Conservation (phyloP, 1,140 invertebrate species). For the Trichonephila inaurata region DNA sequence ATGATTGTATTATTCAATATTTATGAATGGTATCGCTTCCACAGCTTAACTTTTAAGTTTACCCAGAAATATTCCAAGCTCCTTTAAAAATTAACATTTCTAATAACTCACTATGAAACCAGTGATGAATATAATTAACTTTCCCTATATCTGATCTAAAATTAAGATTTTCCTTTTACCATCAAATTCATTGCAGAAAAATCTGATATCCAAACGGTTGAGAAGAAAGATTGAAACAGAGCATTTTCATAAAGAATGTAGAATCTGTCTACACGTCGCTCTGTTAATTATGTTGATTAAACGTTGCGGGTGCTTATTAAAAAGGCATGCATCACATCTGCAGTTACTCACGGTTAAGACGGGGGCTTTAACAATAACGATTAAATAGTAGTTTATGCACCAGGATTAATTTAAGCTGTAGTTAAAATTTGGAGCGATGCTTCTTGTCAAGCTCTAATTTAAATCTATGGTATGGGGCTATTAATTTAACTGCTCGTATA, state of each 20-base stretch:
- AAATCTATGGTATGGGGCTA: slow-evolving; percentile 11
- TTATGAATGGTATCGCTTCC: no score
- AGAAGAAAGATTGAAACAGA: no score
- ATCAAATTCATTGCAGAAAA: neutral
- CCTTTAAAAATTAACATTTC: neutral
- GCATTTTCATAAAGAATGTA: neutral
- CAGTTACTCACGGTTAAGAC: neutral
- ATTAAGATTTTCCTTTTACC: neutral
- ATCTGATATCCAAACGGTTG: no score
- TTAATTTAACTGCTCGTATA: slow-evolving; percentile 17
- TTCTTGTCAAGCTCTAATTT: neutral
- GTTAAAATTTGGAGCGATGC: slow-evolving; percentile 13
- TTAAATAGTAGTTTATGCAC: neutral
- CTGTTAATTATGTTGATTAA: slow-evolving; percentile 17
- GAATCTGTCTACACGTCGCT: neutral
- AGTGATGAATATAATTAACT: neutral
- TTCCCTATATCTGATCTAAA: neutral
- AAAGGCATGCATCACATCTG: neutral
- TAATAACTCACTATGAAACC: neutral
- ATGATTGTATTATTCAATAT: no score
- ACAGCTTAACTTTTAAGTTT: no score
- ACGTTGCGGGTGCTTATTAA: neutral
- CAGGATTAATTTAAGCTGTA: neutral
- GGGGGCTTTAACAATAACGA: neutral
- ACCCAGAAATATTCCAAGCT: no score